Percentiles rank a stretch among this genome's conserved stretches.
phyloP scores from a whole-genome alignment of 2,888 invertebrate genomes.

The Tolmerus cingulatus region DNA sequence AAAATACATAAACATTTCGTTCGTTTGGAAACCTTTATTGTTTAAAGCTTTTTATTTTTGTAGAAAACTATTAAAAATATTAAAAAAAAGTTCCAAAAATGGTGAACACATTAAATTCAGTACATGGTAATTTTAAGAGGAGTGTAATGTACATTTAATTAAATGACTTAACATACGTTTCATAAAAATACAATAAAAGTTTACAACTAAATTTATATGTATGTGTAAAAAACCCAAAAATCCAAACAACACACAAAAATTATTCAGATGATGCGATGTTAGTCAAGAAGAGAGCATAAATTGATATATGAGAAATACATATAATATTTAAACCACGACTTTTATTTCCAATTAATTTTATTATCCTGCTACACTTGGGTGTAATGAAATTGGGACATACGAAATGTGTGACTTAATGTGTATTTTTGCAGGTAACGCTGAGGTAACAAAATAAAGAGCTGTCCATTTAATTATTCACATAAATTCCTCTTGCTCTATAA shows the following conservation, averaged over 20 bases:
- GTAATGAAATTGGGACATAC: too few relatives aligned
- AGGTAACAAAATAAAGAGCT: too few relatives aligned
- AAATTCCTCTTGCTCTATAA: too few relatives aligned
- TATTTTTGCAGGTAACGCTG: too few relatives aligned
- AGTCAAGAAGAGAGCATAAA: neutral
- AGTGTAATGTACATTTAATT: neutral
- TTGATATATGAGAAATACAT: slow-evolving; percentile 7
- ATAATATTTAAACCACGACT: neutral
- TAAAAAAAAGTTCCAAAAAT: neutral
- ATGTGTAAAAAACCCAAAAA: neutral
- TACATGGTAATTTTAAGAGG: neutral
- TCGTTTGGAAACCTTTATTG: neutral
- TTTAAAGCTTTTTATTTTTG: slow-evolving; percentile 26
- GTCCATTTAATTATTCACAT: too few relatives aligned
- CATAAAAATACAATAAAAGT: slow-evolving; percentile 30
- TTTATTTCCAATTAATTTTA: neutral
- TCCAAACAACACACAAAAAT: neutral
- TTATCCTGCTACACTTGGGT: neutral
- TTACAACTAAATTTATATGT: neutral
- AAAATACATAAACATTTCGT: neutral
- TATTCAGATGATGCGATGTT: slow-evolving; percentile 4
- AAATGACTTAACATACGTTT: slow-evolving; percentile 5
- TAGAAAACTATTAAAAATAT: slow-evolving; percentile 11
- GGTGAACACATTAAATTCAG: neutral
- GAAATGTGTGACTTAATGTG: too few relatives aligned